Base-by-base conservation (phyloP, 2,113 vertebrate genomes). In the Petrocephalus zakoni region DNA sequence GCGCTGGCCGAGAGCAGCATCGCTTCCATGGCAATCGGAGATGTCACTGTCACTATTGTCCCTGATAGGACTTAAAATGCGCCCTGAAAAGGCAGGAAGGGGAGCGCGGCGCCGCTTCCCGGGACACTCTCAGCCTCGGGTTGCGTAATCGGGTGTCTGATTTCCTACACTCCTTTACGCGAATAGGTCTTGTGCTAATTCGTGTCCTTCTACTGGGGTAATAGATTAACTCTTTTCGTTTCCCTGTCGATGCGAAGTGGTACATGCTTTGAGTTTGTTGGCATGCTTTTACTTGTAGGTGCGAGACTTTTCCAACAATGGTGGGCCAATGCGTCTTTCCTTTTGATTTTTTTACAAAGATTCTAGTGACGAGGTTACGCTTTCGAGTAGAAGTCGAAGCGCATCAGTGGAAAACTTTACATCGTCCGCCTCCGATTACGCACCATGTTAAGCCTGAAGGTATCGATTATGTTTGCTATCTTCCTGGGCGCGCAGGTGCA, bases 201-300 rank as follows among this genome's bases (percentile, higher is more conserved):
- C 88, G 68, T 90, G 90, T 85, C 82, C 86, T 64, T 21, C 5
- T 13, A 78, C 5, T 19, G 15, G 72, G 34, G 37, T 2, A 17
- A 78, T 7, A 37, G 72, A 78, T 78, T 42, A 42, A 42, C 17
- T 93, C 92, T 21, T 93, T 92, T 89, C 87, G 92, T 85, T 89
- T 88, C 83, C 87, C 87, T 11, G 87, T 75, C 58, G 86, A 92
- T 90, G 90, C 90, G 90, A 93, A 64, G 34, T 56, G 56, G 42
- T 91, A 88, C 91, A 93, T 88, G 88, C 92, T 92, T 91, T 92
- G 92, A 90, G 90, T 89, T 90, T 84, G 5, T 84, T 92, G 85
- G 10, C 22, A 21, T 5, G 19, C 1, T 15, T 84, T 49, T 22
- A 11, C 13, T 9, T 11, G 81, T 84, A 75, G 13, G 37, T 21